A percentile compares a stretch with the other conserved stretches of the same genome.
phyloP scores from a whole-genome alignment of 2,113 vertebrate species.

The Callithrix jacchus region DNA sequence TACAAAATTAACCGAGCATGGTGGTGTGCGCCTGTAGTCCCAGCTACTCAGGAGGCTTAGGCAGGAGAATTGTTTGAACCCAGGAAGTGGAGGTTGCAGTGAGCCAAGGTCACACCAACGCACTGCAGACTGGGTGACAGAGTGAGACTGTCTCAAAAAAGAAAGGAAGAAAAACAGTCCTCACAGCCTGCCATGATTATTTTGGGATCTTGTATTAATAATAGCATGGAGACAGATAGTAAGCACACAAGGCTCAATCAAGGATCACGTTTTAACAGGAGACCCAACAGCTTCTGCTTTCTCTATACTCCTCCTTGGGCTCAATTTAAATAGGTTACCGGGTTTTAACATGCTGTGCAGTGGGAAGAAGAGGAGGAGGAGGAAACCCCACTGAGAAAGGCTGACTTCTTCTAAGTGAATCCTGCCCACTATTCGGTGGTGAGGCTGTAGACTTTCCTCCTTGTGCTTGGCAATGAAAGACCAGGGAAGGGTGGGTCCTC shows the following conservation, averaged over 20 bases:
- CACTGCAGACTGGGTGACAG: no score
- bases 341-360: not conserved
- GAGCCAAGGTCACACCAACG: no score
- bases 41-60: no score
- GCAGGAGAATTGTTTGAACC: no score
- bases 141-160: no score
- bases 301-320: not conserved
- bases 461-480: not conserved
- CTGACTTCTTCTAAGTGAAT: no score
- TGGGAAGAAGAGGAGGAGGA: not conserved
- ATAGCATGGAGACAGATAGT: not conserved
- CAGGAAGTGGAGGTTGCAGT: no score
- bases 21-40: no score
- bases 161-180: not conserved
- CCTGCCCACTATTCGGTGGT: fast-evolving
- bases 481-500: not conserved
- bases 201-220: not conserved
- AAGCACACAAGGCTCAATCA: not conserved
- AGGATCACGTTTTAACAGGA: not conserved
- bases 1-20: no score
- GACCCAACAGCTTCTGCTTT: not conserved
- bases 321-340: not conserved
- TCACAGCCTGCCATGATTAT: not conserved
- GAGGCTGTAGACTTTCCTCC: not conserved
- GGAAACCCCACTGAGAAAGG: not conserved